Evolutionary conservation across 2,888 invertebrate species (phyloP), one percentile per base, ranked within the genome.

Genomic region (Biston betularia): DNA sequence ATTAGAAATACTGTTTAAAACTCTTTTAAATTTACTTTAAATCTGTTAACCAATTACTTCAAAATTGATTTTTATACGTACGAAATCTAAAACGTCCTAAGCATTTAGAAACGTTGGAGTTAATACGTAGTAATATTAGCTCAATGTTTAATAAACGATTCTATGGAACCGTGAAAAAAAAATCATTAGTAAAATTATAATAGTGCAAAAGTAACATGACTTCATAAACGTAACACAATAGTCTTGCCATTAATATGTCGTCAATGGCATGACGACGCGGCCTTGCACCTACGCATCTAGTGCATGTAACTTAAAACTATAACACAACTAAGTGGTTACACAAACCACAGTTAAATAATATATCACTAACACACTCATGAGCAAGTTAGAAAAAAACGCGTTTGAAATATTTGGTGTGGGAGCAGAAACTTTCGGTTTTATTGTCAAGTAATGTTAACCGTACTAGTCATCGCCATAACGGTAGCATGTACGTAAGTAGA

Each of bases 231-330:
- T 46, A 10, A 24, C 46, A 33, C 0, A 0, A 34, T 33, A 11
- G 24, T 35, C 46, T 38, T 6, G 34, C 38, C 44, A 46, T 58
- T 58, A 64, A 58, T 64, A 48, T 46, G 33, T 53, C 40, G 58
- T n/a, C 45, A 42, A 57, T 38, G 40, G 38, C 38, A 33, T 49
- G 58, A 45, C 40, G 35, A 44, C 9, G 35, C 38, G 59, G 48
- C 65, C 65, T 60, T 60, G 61, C 61, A 15, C 57, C 62, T 62
- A 62, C 64, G 68, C 58, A 59, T 64, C 45, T 61, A 61, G 58
- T 58, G 61, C 64, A 65, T 48, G 61, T 61, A 61, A 59, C 24
- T 10, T n/a, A 54, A 65, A 50, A 59, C 44, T 54, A 45, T 40
- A 40, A 12, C 38, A 33, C 24, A 11, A 49, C 14, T 50, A 57